These are phyloP conservation scores for Mormyrus lacerda DNA, from an alignment of 2,113 vertebrate species.

Conservation along the genomic window DNA sequence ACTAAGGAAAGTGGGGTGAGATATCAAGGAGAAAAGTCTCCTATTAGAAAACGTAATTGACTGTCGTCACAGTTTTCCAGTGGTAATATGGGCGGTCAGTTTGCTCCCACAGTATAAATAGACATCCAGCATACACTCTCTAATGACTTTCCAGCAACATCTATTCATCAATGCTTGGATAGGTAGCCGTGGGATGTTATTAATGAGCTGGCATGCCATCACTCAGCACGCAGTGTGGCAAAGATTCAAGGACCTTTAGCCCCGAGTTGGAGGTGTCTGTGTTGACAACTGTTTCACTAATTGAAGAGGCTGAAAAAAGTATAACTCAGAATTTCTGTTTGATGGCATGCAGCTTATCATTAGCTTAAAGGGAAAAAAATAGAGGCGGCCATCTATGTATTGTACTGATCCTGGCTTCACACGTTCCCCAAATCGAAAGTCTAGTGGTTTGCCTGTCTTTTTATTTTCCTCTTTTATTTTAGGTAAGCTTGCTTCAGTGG, in stretches of 20 bases:
- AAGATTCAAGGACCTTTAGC: background rate
- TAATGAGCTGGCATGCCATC: constrained; percentile 1
- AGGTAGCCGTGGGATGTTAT: constrained; percentile 18
- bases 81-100: background rate
- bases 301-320: background rate
- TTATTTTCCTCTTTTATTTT: background rate
- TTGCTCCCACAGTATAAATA: background rate
- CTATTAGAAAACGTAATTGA: constrained; percentile 18
- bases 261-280: background rate
- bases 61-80: constrained; percentile 5
- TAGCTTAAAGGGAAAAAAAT: background rate
- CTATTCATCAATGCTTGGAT: constrained; percentile 17
- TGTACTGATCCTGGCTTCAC: background rate
- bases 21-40: background rate
- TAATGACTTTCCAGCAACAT: constrained; percentile 21
- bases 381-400: background rate
- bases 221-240: background rate
- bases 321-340: too few species aligned
- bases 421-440: background rate
- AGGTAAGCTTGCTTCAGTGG: background rate
- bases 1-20: background rate
- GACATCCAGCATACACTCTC: background rate
- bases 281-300: background rate
- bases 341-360: background rate
- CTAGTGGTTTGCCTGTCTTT: background rate